Evolutionary conservation across 2,797 vertebrate genomes (phyloP).

Genomic region (Pseudochromis fuscus): DNA sequence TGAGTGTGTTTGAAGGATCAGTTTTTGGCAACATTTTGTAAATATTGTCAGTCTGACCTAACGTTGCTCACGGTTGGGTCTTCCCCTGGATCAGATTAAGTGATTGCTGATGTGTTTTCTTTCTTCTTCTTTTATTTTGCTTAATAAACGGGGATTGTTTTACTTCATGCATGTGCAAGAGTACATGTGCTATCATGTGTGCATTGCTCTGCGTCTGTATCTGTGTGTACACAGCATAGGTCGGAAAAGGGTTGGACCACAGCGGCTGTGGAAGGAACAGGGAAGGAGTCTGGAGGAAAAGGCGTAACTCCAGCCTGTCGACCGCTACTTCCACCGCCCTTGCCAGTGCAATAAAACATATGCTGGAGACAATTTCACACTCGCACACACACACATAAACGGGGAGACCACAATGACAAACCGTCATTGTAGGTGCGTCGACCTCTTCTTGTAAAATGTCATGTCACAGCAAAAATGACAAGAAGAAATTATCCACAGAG

Average conservation of each 20-base stretch:
- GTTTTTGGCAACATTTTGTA: conserved; percentile 50
- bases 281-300: conserved; percentile 83
- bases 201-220: conserved; percentile 56
- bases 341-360: conserved; percentile 73
- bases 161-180: conserved; percentile 31
- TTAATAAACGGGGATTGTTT: neutral
- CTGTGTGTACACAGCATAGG: conserved; percentile 48
- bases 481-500: conserved; percentile 20
- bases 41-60: conserved; percentile 47
- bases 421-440: conserved; percentile 24
- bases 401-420: conserved; percentile 38
- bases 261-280: conserved; percentile 76
- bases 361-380: conserved; percentile 55
- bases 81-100: neutral
- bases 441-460: conserved; percentile 49
- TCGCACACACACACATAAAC: conserved; percentile 15
- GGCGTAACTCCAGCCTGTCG: conserved; percentile 75
- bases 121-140: too few species aligned
- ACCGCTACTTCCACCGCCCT: conserved; percentile 65
- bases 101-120: neutral
- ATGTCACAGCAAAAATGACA: conserved; percentile 39
- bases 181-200: conserved; percentile 23
- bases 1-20: conserved; percentile 31
- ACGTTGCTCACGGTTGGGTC: conserved; percentile 2
- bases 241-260: conserved; percentile 76